Conservation (phyloP, 2,888 invertebrate genomes). For the Bursaphelenchus okinawaensis region DNA sequence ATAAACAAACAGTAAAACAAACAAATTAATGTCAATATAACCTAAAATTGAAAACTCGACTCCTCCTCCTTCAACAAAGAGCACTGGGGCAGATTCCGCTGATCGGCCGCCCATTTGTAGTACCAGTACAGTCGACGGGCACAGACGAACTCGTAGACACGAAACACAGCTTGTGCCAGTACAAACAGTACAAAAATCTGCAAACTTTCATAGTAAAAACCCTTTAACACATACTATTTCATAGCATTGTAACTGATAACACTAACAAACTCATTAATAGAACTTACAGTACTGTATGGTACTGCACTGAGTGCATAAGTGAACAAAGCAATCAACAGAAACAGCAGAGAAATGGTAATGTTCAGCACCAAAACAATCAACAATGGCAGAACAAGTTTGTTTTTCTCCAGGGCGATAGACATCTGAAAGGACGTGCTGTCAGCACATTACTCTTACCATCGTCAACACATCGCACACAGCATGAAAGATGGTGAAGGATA, state of each 20-base stretch:
- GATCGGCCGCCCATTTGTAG: constrained; percentile 36
- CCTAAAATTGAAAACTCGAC: constrained; percentile 34
- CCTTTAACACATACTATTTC: too few species aligned
- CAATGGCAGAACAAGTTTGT: constrained; percentile 16
- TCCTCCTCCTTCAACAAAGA: constrained; percentile 34
- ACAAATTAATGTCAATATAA: not conserved
- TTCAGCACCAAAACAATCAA: constrained; percentile 10
- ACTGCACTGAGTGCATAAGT: constrained; percentile 6
- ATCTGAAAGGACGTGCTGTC: constrained; percentile 5
- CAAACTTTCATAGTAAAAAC: too few species aligned
- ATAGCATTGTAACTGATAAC: not conserved
- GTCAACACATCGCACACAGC: constrained; percentile 16
- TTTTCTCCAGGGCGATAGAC: constrained; percentile 13
- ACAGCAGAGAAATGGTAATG: constrained; percentile 13
- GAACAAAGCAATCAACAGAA: constrained; percentile 16
- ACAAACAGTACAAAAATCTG: constrained; percentile 37
- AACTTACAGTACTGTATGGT: constrained; percentile 2
- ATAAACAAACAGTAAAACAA: constrained; percentile 3
- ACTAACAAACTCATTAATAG: too few species aligned
- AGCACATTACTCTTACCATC: not conserved
- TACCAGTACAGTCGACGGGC: constrained; percentile 44
- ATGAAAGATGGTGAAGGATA: constrained; percentile 16
- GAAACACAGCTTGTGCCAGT: constrained; percentile 33
- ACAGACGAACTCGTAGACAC: constrained; percentile 36
- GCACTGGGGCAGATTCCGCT: constrained; percentile 32